Conservation (phyloP, 2,797 vertebrate genomes). For the Denticeps clupeoides region DNA sequence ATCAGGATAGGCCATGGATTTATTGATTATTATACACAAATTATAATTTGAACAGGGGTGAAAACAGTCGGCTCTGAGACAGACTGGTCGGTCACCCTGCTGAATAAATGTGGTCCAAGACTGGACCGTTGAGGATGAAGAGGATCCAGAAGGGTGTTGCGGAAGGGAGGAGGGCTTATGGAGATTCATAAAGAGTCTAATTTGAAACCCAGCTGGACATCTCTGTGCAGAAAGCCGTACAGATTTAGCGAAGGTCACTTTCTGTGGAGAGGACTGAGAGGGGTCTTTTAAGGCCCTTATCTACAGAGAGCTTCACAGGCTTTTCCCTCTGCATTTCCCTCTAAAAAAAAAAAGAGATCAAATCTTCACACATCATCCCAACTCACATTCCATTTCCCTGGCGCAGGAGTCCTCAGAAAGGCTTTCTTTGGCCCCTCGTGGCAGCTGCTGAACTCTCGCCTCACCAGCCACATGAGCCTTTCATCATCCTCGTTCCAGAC, state of each 20-base stretch:
- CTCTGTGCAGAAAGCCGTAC: constrained; percentile 23
- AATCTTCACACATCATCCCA: constrained; percentile 18
- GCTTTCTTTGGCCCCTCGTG: too few relatives aligned
- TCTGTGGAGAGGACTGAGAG: constrained; percentile 10
- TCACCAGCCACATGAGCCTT: too few relatives aligned
- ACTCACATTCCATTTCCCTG: constrained; percentile 11
- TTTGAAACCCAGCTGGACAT: constrained; percentile 31
- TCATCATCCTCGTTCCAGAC: too few relatives aligned
- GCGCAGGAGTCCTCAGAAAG: too few relatives aligned
- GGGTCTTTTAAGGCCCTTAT: constrained; percentile 14
- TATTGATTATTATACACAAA: too few relatives aligned
- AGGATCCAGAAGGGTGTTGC: background rate
- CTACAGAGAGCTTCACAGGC: constrained; percentile 4
- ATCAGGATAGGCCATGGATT: too few relatives aligned
- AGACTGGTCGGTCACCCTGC: too few relatives aligned
- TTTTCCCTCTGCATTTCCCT: background rate
- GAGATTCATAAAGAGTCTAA: constrained; percentile 28
- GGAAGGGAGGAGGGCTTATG: background rate
- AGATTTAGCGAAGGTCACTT: constrained; percentile 20
- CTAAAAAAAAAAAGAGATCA: background rate
- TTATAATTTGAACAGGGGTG: too few relatives aligned
- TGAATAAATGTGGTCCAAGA: too few relatives aligned
- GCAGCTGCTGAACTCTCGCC: too few relatives aligned
- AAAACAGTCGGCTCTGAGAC: too few relatives aligned
- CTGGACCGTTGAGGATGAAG: background rate